phyloP scores from a whole-genome alignment of 2,888 invertebrate species.

The Nineta flava region DNA sequence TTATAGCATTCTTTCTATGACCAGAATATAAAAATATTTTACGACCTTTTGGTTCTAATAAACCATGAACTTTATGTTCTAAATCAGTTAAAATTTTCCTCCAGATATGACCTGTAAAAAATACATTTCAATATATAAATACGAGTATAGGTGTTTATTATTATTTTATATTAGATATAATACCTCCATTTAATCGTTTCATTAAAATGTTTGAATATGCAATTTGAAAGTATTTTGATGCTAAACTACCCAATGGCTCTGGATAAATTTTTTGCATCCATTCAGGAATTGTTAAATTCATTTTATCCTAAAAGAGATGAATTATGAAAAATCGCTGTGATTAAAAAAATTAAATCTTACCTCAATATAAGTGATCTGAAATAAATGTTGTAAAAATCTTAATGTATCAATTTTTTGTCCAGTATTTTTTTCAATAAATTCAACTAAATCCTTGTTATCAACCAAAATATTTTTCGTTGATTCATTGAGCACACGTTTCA shows the following conservation, averaged over 20 bases:
- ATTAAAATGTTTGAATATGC: slow-evolving; percentile 24
- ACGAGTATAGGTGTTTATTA: no score
- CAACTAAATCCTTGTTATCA: slow-evolving; percentile 15
- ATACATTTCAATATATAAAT: no score
- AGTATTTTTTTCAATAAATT: slow-evolving; percentile 19
- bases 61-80: slow-evolving; percentile 16
- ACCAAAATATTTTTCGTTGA: slow-evolving; percentile 16
- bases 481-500: slow-evolving; percentile 17
- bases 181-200: slow-evolving; percentile 30
- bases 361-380: no score
- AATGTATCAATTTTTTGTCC: slow-evolving; percentile 18
- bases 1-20: slow-evolving; percentile 39
- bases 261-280: slow-evolving; percentile 27
- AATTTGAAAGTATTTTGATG: slow-evolving; percentile 24
- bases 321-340: no score
- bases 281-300: slow-evolving; percentile 26
- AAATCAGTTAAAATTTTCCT: slow-evolving; percentile 24
- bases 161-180: no score
- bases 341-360: no score
- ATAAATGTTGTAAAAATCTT: no score
- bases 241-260: slow-evolving; percentile 21
- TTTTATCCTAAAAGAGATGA: slow-evolving; percentile 7
- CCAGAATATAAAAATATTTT: slow-evolving; percentile 33
- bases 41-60: slow-evolving; percentile 14
- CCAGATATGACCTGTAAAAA: no score